Percentiles rank a stretch among this genome's conserved stretches.
Conservation (phyloP, 2,113 vertebrate species). For the Lophura nycthemera region DNA sequence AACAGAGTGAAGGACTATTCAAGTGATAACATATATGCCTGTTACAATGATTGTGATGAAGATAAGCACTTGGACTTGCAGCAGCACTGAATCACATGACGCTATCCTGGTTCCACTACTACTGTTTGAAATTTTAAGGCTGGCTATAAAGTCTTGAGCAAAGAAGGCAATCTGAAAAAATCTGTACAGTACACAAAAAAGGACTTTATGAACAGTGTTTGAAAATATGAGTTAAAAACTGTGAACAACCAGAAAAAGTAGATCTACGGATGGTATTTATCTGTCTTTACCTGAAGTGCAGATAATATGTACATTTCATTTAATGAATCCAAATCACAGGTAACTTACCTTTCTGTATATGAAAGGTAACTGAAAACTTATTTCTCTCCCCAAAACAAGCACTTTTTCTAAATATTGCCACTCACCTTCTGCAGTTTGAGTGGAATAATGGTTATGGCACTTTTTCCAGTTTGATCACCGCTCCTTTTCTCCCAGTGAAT, state of each 20-base stretch:
- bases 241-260: neutral
- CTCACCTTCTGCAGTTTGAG: neutral
- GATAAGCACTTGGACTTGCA: neutral
- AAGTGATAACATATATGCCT: neutral
- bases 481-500: neutral
- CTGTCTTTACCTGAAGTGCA: neutral
- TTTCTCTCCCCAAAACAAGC: neutral
- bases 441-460: neutral
- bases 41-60: neutral
- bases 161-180: neutral
- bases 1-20: neutral
- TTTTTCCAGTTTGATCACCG: neutral
- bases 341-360: neutral
- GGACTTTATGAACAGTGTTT: neutral
- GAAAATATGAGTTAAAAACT: neutral
- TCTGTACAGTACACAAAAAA: neutral
- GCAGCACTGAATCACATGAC: neutral
- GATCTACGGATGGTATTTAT: neutral
- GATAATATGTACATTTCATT: neutral
- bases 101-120: neutral
- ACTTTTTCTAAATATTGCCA: neutral
- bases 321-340: neutral
- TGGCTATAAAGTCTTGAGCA: neutral
- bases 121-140: neutral
- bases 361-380: neutral